These are phyloP conservation scores for Bombylius major DNA, from an alignment of 2,888 invertebrate genomes.

Conservation along the genomic window DNA sequence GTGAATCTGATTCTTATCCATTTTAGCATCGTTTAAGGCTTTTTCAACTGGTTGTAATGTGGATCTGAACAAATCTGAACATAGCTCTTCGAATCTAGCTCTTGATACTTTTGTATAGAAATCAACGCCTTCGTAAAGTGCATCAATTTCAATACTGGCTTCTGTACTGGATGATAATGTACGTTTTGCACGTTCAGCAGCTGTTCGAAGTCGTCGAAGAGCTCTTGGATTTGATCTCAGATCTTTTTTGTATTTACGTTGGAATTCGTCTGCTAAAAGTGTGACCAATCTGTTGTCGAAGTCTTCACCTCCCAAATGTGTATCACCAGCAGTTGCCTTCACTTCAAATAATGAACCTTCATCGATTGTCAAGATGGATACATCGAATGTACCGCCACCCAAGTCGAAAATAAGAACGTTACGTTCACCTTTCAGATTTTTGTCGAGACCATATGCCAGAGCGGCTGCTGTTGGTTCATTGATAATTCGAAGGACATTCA, in stretches of 20 bases:
- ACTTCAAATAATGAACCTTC: conserved; percentile 78
- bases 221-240: conserved; percentile 45
- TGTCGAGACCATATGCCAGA: conserved; percentile 78
- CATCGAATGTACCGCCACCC: conserved; percentile 81
- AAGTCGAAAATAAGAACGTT: conserved; percentile 51
- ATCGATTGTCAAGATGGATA: conserved; percentile 84
- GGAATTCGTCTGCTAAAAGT: conserved; percentile 73
- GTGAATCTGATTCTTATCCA: conserved; percentile 58
- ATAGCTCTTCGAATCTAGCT: conserved; percentile 60
- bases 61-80: conserved; percentile 52
- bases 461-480: conserved; percentile 86
- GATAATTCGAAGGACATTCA: conserved; percentile 78
- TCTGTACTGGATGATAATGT: conserved; percentile 61
- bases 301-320: conserved; percentile 82
- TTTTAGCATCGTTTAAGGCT: conserved; percentile 57
- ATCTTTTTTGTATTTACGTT: conserved; percentile 59
- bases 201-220: conserved; percentile 52
- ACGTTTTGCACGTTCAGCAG: conserved; percentile 60
- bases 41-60: conserved; percentile 63
- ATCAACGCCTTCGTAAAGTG: conserved; percentile 55
- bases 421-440: conserved; percentile 62
- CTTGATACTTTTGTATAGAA: conserved; percentile 54
- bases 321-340: conserved; percentile 86
- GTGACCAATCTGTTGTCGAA: conserved; percentile 76
- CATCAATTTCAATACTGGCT: conserved; percentile 58